Conservation (phyloP, 2,113 vertebrate genomes). For the Neofelis nebulosa region DNA sequence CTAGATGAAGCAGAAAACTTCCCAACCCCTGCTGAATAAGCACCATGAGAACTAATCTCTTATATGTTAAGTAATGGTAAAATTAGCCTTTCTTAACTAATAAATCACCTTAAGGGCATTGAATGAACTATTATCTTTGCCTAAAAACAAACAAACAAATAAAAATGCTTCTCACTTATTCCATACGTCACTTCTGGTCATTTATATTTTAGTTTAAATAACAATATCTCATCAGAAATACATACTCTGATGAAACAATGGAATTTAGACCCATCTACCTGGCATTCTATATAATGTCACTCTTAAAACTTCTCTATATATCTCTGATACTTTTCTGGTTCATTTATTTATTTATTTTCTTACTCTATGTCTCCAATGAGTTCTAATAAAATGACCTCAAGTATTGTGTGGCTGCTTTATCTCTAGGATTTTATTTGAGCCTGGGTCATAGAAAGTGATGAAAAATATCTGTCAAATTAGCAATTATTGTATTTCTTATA, state of each 20-base stretch:
- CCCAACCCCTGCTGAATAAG: background rate
- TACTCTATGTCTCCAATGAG: background rate
- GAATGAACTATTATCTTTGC: background rate
- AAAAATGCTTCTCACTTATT: background rate
- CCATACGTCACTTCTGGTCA: background rate
- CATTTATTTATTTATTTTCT: background rate
- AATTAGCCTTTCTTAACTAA: background rate
- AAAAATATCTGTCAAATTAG: constrained; percentile 23
- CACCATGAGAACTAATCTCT: background rate
- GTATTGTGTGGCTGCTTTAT: background rate
- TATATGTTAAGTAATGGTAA: background rate
- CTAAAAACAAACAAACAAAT: background rate
- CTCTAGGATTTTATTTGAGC: background rate
- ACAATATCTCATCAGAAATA: background rate
- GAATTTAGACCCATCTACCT: background rate
- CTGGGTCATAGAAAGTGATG: background rate
- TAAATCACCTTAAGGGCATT: background rate
- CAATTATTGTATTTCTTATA: background rate
- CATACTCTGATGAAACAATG: background rate
- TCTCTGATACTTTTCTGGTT: background rate
- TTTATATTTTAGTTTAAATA: constrained; percentile 32
- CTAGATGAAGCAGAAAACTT: background rate
- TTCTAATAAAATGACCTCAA: background rate
- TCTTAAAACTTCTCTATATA: background rate
- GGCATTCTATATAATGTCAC: background rate